Evolutionary conservation across 2,113 vertebrate species (phyloP), one percentile per base, ranked within the genome.

Genomic region (Macquaria ambigua): DNA sequence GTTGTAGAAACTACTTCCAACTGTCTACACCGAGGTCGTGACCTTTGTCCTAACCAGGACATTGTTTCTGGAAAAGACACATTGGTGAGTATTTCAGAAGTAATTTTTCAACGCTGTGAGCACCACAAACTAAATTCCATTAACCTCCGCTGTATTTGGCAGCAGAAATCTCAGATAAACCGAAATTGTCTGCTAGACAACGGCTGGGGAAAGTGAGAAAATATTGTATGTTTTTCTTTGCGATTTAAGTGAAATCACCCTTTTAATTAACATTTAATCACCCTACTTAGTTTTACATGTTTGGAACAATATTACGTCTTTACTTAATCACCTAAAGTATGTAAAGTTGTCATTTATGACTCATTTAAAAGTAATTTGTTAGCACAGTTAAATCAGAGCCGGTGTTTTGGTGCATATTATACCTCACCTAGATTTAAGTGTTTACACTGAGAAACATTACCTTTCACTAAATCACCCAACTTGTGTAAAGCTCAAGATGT

Each of bases 341-440:
- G 6, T 58, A 10, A 69, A 76, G 4, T 25, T 58, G 2, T n/a
- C 2, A 23, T 63, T 75, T 62, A 39, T 11, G 12, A 41, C n/a
- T 66, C 5, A 81, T 81, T 86, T 73, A 52, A 72, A 78, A 63
- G n/a, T 14, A 12, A 75, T 86, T 81, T 79, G 20, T 69, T 34
- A 61, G 53, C 37, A 15, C 37, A 18, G 28, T 56, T 64, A 48
- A 64, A 74, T 41, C n/a, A 34, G 15, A 70, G 21, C 21, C 0
- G 9, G 2, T 64, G 25, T 52, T 74, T 52, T 41, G 1, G 21
- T 23, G 43, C 20, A n/a, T 31, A 62, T 62, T 52, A 18, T 14
- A 23, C 14, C 4, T 56, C 37, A 64, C 2, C 2, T 18, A 21
- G 74, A 53, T 53, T 41, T 25, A 43, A 34, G 28, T 70, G 43